These are phyloP conservation scores for Enteromius afrohamiltoni DNA, from an alignment of 2,797 vertebrate genomes.

Conservation along the genomic window DNA sequence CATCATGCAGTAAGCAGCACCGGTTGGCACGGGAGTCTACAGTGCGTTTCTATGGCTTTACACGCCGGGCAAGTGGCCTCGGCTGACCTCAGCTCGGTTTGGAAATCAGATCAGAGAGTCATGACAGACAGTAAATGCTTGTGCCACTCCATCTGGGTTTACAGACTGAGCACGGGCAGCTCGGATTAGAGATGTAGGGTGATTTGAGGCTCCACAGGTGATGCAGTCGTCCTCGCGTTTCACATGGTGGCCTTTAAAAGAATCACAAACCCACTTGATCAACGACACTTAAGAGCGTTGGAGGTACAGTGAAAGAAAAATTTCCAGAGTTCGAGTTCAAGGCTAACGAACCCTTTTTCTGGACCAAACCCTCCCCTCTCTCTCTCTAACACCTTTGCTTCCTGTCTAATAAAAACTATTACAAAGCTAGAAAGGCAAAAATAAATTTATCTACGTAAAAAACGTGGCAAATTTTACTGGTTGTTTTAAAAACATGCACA, in stretches of 20 bases:
- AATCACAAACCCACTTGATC: neutral
- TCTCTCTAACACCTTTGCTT: neutral
- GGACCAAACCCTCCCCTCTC: neutral
- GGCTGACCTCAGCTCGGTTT: constrained; percentile 34
- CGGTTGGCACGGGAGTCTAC: neutral
- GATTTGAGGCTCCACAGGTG: constrained; percentile 32
- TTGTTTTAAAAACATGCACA: neutral
- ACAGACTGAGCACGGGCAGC: constrained; percentile 14
- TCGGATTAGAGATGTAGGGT: constrained; percentile 30
- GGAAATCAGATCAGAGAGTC: constrained; percentile 48
- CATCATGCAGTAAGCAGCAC: neutral
- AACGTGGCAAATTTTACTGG: neutral
- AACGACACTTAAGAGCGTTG: too few relatives aligned
- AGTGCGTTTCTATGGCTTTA: neutral
- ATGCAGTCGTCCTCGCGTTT: neutral
- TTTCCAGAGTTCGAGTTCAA: neutral
- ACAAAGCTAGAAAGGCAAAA: neutral
- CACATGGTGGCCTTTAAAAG: constrained; percentile 11
- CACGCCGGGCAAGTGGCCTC: constrained; percentile 14
- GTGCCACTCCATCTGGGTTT: constrained; percentile 39
- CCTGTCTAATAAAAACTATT: neutral
- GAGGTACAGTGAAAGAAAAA: neutral
- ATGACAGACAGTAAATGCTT: constrained; percentile 13
- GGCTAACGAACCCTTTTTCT: neutral
- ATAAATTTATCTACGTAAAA: neutral